phyloP scores from a whole-genome alignment of 2,113 vertebrate species.

The Rhineura floridana region DNA sequence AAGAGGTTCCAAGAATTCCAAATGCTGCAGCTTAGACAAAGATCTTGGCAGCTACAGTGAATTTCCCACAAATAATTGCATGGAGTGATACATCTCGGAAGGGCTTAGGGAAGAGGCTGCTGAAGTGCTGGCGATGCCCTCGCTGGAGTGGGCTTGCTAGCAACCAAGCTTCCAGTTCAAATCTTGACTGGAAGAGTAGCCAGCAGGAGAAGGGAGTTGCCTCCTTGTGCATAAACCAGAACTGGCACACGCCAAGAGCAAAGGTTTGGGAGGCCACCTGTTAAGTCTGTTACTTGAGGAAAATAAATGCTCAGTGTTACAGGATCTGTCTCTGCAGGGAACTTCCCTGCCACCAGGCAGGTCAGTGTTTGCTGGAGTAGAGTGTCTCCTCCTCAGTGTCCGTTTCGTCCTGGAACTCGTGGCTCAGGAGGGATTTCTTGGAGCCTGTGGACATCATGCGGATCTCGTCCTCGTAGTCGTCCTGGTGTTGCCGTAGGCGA shows the following conservation, averaged over 20 bases:
- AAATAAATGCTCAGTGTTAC: slow-evolving; percentile 12
- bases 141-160: background rate
- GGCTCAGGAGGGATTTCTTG: slow-evolving; percentile 93
- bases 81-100: background rate
- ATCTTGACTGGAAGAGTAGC: slow-evolving; percentile 27
- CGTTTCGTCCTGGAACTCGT: slow-evolving; percentile 98
- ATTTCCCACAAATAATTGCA: background rate
- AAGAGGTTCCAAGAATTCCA: background rate
- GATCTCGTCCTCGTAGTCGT: slow-evolving; percentile 95
- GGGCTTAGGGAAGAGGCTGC: background rate
- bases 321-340: slow-evolving; percentile 65
- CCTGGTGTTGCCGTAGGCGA: slow-evolving; percentile 91
- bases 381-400: slow-evolving; percentile 97
- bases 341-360: slow-evolving; percentile 42
- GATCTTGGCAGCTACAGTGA: too few relatives aligned
- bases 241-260: slow-evolving; percentile 51
- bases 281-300: slow-evolving; percentile 54
- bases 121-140: background rate
- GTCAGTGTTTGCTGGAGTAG: slow-evolving; percentile 95
- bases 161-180: background rate
- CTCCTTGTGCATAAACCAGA: slow-evolving; percentile 44
- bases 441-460: slow-evolving; percentile 93
- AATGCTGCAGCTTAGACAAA: background rate
- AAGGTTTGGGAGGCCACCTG: slow-evolving; percentile 58
- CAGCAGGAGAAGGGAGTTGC: background rate